Evolutionary conservation across 2,888 invertebrate species (phyloP), one percentile per base, ranked within the genome.

Genomic region (Sphaeridia pumilis): DNA sequence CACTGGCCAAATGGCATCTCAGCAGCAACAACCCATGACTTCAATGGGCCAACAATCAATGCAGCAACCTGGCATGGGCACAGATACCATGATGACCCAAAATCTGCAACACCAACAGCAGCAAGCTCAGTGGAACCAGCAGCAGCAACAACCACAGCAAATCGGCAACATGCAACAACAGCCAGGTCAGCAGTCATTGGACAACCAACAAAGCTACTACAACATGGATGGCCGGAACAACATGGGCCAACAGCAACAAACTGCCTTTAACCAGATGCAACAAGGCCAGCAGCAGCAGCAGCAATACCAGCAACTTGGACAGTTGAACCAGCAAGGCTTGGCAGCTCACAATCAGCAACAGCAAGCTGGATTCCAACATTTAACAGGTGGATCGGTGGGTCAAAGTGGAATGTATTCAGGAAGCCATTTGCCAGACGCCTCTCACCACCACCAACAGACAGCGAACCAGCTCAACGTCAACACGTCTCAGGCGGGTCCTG

Each of bases 311-410:
- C 49, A 28, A n/a, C 22, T 28, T 2, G 42, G 24, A 10, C 42
- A 26, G 14, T 46, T 46, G 26, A 36, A 34, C 5, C 41, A 60
- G 26, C 58, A 44, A 44, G 47, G 25, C 24, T 47, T 50, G 43
- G 25, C n/a, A n/a, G n/a, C 36, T 36, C 44, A 44, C 24, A 49
- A 58, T 31, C 66, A 65, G 50, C 63, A 58, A 21, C 56, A 57
- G 43, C 59, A 58, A 49, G 49, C 14, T 7, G 53, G 55, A 22
- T 56, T 56, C 36, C 45, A 49, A 41, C 49, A 49, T 20, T 31
- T 35, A 35, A 21, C 43, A n/a, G 35, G 46, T n/a, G 20, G 49
- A 49, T 1, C 58, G 36, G 46, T 46, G 38, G 46, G 36, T 36
- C 42, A 49, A 35, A 49, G 50, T 31, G 54, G 46, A 45, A 31